Percentiles rank a stretch among this genome's conserved stretches.
phyloP scores from a whole-genome alignment of 2,113 vertebrate species.

The Zosterops japonicus region DNA sequence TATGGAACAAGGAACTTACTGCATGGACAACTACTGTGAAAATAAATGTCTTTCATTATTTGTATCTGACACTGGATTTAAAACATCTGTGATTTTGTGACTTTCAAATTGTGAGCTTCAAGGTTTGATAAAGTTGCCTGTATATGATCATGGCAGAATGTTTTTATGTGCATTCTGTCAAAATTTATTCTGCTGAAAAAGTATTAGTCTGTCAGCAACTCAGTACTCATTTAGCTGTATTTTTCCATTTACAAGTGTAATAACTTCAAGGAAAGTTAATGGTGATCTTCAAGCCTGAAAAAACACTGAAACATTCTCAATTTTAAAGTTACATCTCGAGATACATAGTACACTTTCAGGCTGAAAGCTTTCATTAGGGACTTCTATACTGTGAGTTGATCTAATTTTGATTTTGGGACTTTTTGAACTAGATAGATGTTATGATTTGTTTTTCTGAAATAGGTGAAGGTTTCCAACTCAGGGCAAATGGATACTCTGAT shows the following conservation, averaged over 20 bases:
- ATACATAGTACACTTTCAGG: not conserved
- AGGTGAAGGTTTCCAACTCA: not conserved
- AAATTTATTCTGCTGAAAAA: not conserved
- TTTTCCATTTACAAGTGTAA: not conserved
- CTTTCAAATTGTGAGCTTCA: not conserved
- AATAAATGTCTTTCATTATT: not conserved
- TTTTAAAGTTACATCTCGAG: not conserved
- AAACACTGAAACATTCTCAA: not conserved
- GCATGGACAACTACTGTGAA: not conserved
- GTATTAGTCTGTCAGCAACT: not conserved
- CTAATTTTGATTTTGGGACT: not conserved
- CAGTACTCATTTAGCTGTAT: not conserved
- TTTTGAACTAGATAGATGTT: not conserved
- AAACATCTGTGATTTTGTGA: not conserved
- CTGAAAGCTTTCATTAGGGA: not conserved
- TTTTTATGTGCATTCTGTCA: not conserved
- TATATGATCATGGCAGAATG: not conserved
- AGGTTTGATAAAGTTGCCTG: not conserved
- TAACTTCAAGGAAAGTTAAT: not conserved
- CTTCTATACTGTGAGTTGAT: not conserved
- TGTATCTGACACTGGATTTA: not conserved
- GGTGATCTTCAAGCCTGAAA: not conserved
- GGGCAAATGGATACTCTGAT: not conserved
- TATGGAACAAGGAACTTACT: not conserved
- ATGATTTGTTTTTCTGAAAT: not conserved